Percentiles rank a stretch among this genome's conserved stretches.
These are phyloP conservation scores for Ardeotis arabs DNA, from an alignment of 2,113 vertebrate genomes.

Conservation along the genomic window DNA sequence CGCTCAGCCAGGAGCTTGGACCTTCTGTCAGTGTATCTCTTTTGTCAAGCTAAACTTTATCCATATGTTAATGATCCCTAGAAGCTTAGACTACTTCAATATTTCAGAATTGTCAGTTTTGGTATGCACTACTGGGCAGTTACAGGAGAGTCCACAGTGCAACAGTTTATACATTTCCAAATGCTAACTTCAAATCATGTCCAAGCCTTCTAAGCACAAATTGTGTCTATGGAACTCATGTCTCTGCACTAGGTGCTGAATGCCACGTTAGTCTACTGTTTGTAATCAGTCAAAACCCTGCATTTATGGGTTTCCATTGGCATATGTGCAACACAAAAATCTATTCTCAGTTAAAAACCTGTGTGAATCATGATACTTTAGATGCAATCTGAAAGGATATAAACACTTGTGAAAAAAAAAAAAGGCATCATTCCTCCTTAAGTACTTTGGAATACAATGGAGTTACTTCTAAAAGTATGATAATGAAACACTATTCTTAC, in stretches of 20 bases:
- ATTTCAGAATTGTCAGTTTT: not conserved
- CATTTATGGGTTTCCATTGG: not conserved
- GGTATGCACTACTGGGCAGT: not conserved
- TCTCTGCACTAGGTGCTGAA: not conserved
- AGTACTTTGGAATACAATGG: not conserved
- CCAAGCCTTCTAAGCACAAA: not conserved
- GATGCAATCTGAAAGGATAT: not conserved
- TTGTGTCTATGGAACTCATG: not conserved
- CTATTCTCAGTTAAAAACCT: not conserved
- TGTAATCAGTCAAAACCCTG: not conserved
- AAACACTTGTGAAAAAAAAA: not conserved
- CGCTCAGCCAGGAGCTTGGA: not conserved
- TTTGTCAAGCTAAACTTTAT: not conserved
- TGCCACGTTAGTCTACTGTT: not conserved
- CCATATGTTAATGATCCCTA: not conserved
- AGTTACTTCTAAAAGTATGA: not conserved
- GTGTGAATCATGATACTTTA: not conserved
- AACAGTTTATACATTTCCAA: not conserved
- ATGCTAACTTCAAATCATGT: not conserved
- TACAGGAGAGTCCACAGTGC: fast-evolving
- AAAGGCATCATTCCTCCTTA: not conserved
- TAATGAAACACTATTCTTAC: conserved; percentile 71
- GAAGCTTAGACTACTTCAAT: not conserved
- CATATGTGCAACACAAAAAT: not conserved
- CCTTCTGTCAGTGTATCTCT: not conserved